These are phyloP conservation scores for Limnephilus rhombicus DNA, from an alignment of 2,888 invertebrate genomes.

Conservation along the genomic window DNA sequence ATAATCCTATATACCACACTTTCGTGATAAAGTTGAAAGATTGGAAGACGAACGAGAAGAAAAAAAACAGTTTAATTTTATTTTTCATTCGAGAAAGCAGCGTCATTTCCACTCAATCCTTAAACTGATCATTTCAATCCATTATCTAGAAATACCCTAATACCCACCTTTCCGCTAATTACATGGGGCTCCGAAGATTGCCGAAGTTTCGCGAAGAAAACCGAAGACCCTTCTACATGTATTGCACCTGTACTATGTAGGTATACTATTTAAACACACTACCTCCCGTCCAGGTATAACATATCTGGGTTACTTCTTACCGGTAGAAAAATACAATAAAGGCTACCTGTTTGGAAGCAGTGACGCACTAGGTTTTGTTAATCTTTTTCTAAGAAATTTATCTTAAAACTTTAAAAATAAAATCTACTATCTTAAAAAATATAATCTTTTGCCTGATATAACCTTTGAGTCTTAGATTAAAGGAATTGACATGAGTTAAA, in stretches of 20 bases:
- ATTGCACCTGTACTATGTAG: neutral
- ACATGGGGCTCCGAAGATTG: conserved; percentile 28
- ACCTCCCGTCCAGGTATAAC: conserved; percentile 37
- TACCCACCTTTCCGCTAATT: conserved; percentile 53
- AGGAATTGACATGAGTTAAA: too few relatives aligned
- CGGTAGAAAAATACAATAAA: conserved; percentile 35
- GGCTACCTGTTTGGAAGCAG: conserved; percentile 34
- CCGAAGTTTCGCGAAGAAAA: conserved; percentile 44
- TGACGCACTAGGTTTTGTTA: neutral
- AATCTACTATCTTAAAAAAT: too few relatives aligned
- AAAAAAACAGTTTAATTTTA: neutral
- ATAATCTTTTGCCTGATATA: too few relatives aligned
- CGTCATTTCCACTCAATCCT: neutral
- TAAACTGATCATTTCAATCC: conserved; percentile 39
- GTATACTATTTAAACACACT: neutral
- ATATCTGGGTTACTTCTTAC: conserved; percentile 32
- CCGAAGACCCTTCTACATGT: conserved; percentile 40
- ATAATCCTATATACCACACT: too few relatives aligned
- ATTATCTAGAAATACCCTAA: conserved; percentile 41
- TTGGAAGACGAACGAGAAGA: neutral
- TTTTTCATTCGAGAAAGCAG: neutral
- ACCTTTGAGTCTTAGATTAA: too few relatives aligned
- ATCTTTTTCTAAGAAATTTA: too few relatives aligned
- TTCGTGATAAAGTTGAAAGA: too few relatives aligned
- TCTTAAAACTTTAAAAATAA: too few relatives aligned